These are phyloP conservation scores for Pelusios castaneus DNA, from an alignment of 2,113 vertebrate species.

Conservation along the genomic window DNA sequence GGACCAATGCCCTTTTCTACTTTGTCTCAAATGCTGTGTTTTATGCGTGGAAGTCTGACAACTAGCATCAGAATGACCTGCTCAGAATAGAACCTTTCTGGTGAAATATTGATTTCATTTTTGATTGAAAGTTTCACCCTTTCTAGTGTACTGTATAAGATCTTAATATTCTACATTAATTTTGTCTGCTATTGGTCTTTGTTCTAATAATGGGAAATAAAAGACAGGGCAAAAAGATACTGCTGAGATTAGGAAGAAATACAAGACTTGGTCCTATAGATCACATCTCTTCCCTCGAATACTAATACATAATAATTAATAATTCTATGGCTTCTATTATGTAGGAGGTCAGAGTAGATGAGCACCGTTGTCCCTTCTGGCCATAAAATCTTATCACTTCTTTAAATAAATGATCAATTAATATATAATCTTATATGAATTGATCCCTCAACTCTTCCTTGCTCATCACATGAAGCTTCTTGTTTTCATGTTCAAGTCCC, in stretches of 20 bases:
- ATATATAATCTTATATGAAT: no score
- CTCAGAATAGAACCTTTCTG: neutral
- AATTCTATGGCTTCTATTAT: neutral
- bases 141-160: constrained; percentile 20
- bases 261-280: neutral
- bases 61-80: constrained; percentile 31
- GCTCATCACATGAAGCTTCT: neutral
- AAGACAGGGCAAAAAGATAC: neutral
- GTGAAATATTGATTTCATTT: constrained; percentile 24
- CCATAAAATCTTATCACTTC: neutral
- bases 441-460: neutral
- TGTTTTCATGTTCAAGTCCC: neutral
- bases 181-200: neutral
- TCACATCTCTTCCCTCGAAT: neutral
- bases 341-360: neutral
- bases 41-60: constrained; percentile 19
- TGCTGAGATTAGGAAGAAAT: neutral
- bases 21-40: constrained; percentile 18
- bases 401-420: no score
- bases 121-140: constrained; percentile 41
- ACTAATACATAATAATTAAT: neutral
- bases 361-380: neutral
- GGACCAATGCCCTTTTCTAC: constrained; percentile 32
- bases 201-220: neutral
- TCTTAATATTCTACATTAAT: neutral